Base-by-base conservation (phyloP, 2,888 invertebrate genomes). In the Agrenia bidenticulata region DNA sequence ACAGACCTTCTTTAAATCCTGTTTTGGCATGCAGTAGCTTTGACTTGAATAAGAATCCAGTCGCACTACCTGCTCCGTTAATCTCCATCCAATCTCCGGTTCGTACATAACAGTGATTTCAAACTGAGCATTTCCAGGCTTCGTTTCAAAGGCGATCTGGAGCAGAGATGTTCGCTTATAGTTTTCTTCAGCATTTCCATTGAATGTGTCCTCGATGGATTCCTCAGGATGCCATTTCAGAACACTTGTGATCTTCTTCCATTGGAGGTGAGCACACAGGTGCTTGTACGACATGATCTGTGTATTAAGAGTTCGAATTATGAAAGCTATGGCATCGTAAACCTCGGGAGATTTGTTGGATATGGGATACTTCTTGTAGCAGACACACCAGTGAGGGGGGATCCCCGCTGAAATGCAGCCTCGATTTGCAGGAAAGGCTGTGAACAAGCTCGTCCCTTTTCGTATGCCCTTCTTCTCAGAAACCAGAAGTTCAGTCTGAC, bases 311-410 rank as follows among this genome's bases (percentile, higher is more conserved):
- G 26, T 1, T 15, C 51, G 27, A n/a, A 60, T 15, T 2, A 51
- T 23, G 24, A 60, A 60, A 19, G 21, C 13, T 2, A 32, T 23
- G n/a, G 51, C 60, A 19, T 26, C 42, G 39, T 54, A 32, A n/a
- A 53, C 59, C 24, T 42, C 49, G 7, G 23, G 15, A 7, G 45
- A 23, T n/a, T 58, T 58, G 2, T 23, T 11, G 2, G 45, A 21
- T 2, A 90, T 78, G 72, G 85, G 84, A 55, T 81, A 81, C 60
- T 86, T 86, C 67, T 84, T 85, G 77, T 91, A 89, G 75, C 95
- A 95, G 27, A 92, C 89, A 79, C 94, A 95, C 89, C 90, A 94
- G 78, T 93, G 90, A 24, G 87, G 86, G 0, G 88, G 86, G 65
- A 95, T 90, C 0, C 84, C 86, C 0, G 94, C 93, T 66, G 83